Evolutionary conservation across 2,797 vertebrate species (phyloP), one percentile per base, ranked within the genome.

Genomic region (Amniataba percoides): DNA sequence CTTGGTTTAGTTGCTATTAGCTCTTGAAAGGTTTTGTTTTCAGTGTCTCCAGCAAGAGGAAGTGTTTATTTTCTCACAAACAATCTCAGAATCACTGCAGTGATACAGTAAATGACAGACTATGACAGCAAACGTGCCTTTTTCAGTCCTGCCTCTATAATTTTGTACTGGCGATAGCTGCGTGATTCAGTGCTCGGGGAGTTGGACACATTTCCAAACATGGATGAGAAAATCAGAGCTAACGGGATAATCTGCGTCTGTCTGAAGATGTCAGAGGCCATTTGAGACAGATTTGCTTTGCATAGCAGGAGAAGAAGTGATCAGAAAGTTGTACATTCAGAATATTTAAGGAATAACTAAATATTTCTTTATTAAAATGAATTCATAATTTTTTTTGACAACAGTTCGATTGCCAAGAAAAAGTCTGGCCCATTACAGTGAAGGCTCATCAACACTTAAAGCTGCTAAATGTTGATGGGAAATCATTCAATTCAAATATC

Each of bases 11-110:
- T 40, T 15, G 39, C 61, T 51, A 5, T 12, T 7, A 15, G 14
- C 18, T 18, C 42, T 55, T 14, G 3, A 56, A 12, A 43, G 18
- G 16, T 7, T 58, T 36, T 31, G 49, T 12, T 55, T 8, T 27
- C 15, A 4, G 11, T 5, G 11, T 36, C 45, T 31, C n/a, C 13
- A 11, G 6, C 55, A 36, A 52, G 56, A 55, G 13, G 14, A 18
- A 52, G n/a, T 16, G 15, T 51, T 65, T 48, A 52, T n/a, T 55
- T 19, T 45, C 46, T 71, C 21, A 42, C n/a, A 58, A 27, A 39
- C 18, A 42, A 62, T 23, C 57, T 42, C n/a, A 2, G 14, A 60
- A 61, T 42, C n/a, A 36, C 9, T 3, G 12, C 39, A 9, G 27
- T 10, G 7, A 61, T n/a, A 67, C 45, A 62, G 27, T 15, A 14